A percentile compares a stretch with the other conserved stretches of the same genome.
These are phyloP conservation scores for Agriopis leucophaearia DNA, from an alignment of 2,888 invertebrate genomes.

Conservation along the genomic window DNA sequence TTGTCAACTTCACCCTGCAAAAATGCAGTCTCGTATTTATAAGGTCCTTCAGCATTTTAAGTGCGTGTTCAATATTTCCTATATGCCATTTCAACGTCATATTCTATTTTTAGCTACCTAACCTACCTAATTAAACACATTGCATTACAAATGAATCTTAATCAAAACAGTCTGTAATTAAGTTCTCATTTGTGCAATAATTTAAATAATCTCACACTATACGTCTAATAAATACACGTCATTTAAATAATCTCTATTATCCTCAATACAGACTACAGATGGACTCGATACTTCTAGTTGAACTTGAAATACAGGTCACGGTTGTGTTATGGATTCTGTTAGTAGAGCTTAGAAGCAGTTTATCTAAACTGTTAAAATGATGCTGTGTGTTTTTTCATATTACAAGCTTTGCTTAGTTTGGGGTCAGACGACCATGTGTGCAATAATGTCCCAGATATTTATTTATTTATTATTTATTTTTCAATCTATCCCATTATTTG, in stretches of 20 bases:
- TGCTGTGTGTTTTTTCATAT: background rate
- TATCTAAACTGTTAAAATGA: background rate
- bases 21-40: background rate
- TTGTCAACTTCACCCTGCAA: conserved; percentile 78
- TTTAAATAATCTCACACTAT: too few species aligned
- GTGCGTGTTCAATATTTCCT: too few species aligned
- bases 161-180: conserved; percentile 11
- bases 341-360: conserved; percentile 20
- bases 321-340: conserved; percentile 29
- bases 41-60: too few species aligned
- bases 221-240: too few species aligned
- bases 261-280: background rate
- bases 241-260: conserved; percentile 6
- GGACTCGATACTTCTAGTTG: conserved; percentile 24
- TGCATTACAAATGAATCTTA: conserved; percentile 7
- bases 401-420: too few species aligned
- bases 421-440: too few species aligned
- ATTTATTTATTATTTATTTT: too few species aligned
- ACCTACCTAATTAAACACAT: background rate
- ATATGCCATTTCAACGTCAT: background rate
- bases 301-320: conserved; percentile 47
- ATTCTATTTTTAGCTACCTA: background rate
- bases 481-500: too few species aligned
- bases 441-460: too few species aligned
- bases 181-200: conserved; percentile 7